phyloP scores from a whole-genome alignment of 1,140 invertebrate genomes.

The Hycleus cichorii region DNA sequence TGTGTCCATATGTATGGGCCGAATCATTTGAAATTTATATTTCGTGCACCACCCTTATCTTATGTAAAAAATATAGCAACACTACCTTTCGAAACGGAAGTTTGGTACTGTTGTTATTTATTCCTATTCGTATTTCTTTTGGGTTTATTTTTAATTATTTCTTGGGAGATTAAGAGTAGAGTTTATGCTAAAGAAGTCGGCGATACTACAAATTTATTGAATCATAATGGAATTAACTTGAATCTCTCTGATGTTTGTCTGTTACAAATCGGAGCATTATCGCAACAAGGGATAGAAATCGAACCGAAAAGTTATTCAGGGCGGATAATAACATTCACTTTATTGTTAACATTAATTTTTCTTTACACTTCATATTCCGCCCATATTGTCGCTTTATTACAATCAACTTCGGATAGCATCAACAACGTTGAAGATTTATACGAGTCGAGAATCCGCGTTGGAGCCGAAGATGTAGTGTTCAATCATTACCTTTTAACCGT shows the following conservation, averaged over 20 bases:
- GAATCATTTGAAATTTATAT: constrained; percentile 50
- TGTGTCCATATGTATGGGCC: constrained; percentile 47
- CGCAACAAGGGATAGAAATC: constrained; percentile 47
- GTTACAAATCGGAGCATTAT: constrained; percentile 45
- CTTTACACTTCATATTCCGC: constrained; percentile 44
- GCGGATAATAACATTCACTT: constrained; percentile 32
- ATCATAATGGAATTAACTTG: constrained; percentile 32
- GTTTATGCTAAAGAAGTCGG: neutral
- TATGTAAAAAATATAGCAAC: constrained; percentile 55
- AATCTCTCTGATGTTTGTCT: constrained; percentile 41
- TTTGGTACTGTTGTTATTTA: constrained; percentile 48
- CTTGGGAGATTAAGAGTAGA: constrained; percentile 18
- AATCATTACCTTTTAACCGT: constrained; percentile 32
- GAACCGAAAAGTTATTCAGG: constrained; percentile 45
- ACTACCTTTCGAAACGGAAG: constrained; percentile 48
- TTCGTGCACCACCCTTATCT: constrained; percentile 53
- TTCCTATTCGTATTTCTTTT: constrained; percentile 27
- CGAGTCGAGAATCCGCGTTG: constrained; percentile 7
- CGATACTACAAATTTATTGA: neutral
- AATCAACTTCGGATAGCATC: constrained; percentile 8
- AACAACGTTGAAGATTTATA: constrained; percentile 16
- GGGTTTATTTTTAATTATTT: constrained; percentile 18
- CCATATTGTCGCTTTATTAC: constrained; percentile 33
- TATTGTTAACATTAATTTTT: constrained; percentile 18
- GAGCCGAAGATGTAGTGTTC: constrained; percentile 15